Conservation (phyloP, 1,140 invertebrate species). For the Drosophila melanica region DNA sequence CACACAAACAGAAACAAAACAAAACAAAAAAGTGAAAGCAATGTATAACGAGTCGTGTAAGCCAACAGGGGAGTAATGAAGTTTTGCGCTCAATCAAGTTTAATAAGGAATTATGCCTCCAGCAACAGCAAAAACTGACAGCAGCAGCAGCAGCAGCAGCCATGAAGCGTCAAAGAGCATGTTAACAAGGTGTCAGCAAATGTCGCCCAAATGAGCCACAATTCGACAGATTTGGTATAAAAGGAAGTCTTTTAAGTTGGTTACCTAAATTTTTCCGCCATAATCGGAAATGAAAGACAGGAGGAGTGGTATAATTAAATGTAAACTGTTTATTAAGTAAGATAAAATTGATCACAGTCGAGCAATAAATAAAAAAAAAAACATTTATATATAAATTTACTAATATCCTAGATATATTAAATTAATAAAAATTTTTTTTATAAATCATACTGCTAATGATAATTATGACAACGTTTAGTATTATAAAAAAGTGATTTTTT, state of each 20-base stretch:
- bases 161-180: constrained; percentile 62
- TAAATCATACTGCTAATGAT: no score
- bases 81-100: constrained; percentile 82
- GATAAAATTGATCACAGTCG: no score
- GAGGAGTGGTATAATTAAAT: constrained; percentile 5
- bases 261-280: constrained; percentile 38
- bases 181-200: constrained; percentile 72
- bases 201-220: constrained; percentile 22
- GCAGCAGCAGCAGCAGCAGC: constrained; percentile 38
- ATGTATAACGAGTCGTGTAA: constrained; percentile 44
- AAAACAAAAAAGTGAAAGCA: constrained; percentile 15
- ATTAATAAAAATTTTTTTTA: no score
- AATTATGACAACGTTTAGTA: no score
- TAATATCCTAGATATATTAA: no score
- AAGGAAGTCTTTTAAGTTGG: background rate
- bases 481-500: no score
- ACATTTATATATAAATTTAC: no score
- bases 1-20: constrained; percentile 1
- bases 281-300: constrained; percentile 40
- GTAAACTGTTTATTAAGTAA: no score
- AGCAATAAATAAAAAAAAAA: no score
- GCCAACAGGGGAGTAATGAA: constrained; percentile 60
- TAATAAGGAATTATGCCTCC: constrained; percentile 71
- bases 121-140: constrained; percentile 42
- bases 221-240: constrained; percentile 1